phyloP scores from a whole-genome alignment of 2,113 vertebrate species.

The Semnornis frantzii region DNA sequence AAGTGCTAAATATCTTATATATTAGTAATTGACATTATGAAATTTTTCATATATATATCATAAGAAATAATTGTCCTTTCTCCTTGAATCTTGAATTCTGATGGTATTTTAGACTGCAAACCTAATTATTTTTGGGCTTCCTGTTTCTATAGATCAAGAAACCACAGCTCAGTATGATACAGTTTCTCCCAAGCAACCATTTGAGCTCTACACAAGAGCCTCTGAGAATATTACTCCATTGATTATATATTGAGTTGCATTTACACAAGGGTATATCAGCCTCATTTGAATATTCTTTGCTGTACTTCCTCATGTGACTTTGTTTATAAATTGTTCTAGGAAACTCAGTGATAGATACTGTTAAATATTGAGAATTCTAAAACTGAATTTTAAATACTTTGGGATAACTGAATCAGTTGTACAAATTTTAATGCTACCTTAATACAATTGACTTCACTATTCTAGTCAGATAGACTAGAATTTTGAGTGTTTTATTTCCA shows the following conservation, averaged over 20 bases:
- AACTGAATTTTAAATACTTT: neutral
- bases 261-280: neutral
- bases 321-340: neutral
- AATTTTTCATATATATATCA: neutral
- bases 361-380: neutral
- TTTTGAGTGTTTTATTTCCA: constrained; percentile 3
- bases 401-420: neutral
- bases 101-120: neutral
- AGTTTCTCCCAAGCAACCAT: neutral
- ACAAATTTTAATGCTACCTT: neutral
- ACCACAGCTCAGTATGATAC: neutral
- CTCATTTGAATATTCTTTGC: neutral
- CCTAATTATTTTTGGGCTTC: neutral
- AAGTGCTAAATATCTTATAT: neutral
- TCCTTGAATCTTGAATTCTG: neutral
- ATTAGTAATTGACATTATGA: neutral
- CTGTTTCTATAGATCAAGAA: neutral
- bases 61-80: neutral
- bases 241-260: neutral
- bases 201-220: neutral
- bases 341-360: neutral
- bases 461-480: neutral
- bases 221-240: neutral
- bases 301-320: neutral
- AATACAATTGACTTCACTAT: neutral